Conservation (phyloP, 2,888 invertebrate genomes). For the Lumbricus terrestris region DNA sequence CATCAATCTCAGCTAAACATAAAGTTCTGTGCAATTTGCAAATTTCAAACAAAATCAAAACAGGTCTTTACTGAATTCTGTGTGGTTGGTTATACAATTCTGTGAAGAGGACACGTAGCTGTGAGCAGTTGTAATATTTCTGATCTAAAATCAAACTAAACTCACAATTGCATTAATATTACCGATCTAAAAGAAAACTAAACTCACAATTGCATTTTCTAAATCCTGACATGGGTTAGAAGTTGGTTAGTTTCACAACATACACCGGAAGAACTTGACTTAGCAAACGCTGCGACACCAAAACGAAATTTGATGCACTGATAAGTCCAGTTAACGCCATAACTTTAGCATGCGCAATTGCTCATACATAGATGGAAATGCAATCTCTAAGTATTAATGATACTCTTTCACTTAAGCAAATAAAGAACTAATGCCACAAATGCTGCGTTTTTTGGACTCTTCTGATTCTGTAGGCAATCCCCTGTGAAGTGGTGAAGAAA, state of each 20-base stretch:
- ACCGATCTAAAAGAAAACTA: not conserved
- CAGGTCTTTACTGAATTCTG: not conserved
- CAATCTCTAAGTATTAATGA: not conserved
- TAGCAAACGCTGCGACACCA: not conserved
- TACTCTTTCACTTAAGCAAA: not conserved
- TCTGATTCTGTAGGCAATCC: too few relatives aligned
- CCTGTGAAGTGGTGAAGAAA: too few relatives aligned
- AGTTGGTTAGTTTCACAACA: not conserved
- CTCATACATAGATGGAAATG: not conserved
- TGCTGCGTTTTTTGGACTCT: not conserved
- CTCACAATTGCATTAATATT: not conserved
- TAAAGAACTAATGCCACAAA: not conserved
- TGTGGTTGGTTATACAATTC: too few relatives aligned
- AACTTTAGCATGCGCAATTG: not conserved
- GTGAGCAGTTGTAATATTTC: not conserved
- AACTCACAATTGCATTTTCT: not conserved
- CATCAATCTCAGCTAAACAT: too few relatives aligned
- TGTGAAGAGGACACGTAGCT: too few relatives aligned
- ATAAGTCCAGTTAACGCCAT: not conserved
- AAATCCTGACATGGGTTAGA: not conserved
- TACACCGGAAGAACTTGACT: slow-evolving; percentile 3
- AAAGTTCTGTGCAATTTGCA: not conserved
- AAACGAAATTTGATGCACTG: not conserved
- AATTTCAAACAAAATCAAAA: not conserved
- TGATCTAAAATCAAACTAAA: not conserved